A percentile compares a stretch with the other conserved stretches of the same genome.
phyloP scores from a whole-genome alignment of 2,888 invertebrate species.

The Trichogramma evanescens region DNA sequence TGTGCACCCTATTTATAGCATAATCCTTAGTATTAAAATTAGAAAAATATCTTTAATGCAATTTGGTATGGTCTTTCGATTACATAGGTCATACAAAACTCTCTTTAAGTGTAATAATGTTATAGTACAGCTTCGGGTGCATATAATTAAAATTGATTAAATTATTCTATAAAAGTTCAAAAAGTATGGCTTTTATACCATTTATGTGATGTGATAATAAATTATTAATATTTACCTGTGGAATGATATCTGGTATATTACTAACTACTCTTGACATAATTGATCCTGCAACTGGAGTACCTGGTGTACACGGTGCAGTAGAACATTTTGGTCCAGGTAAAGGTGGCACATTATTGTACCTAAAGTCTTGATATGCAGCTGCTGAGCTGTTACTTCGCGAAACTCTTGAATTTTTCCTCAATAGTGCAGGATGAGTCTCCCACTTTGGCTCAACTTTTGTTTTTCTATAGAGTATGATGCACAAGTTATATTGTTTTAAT shows the following conservation, averaged over 20 bases:
- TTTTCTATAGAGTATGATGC: slow-evolving; percentile 30
- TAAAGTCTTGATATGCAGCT: slow-evolving; percentile 41
- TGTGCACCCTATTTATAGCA: too few species aligned
- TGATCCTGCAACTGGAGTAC: slow-evolving; percentile 43
- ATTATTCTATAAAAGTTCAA: too few species aligned
- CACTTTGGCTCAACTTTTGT: slow-evolving; percentile 40
- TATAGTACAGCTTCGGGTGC: too few species aligned
- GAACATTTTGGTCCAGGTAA: slow-evolving; percentile 34
- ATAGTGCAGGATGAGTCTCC: slow-evolving; percentile 41
- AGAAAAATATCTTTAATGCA: too few species aligned
- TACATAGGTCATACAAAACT: too few species aligned
- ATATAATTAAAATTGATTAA: too few species aligned
- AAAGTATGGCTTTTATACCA: not conserved
- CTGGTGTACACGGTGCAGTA: slow-evolving; percentile 42
- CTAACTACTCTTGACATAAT: slow-evolving; percentile 40
- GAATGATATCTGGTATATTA: slow-evolving; percentile 40
- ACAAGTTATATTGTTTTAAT: not conserved
- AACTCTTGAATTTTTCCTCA: slow-evolving; percentile 38
- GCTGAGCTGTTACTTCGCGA: slow-evolving; percentile 44
- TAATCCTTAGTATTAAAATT: too few species aligned
- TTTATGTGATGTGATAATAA: not conserved
- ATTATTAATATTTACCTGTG: slow-evolving; percentile 26
- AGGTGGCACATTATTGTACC: slow-evolving; percentile 37
- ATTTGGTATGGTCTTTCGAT: too few species aligned
- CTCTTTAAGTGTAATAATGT: too few species aligned